Evolutionary conservation across 2,113 vertebrate species (phyloP).

Genomic region (Hassar affinis): DNA sequence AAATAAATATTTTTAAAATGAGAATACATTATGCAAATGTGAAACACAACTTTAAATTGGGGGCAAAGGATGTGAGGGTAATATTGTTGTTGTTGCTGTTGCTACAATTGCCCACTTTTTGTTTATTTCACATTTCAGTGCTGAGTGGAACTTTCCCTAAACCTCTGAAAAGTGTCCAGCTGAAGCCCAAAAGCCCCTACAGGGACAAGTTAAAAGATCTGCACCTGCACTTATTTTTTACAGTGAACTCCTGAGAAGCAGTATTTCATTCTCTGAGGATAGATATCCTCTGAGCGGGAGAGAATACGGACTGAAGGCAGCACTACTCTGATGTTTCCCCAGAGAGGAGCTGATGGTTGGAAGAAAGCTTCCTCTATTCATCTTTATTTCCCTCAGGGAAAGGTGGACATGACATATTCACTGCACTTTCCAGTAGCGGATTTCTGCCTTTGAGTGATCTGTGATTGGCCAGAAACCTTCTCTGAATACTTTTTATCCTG

Average conservation of each 20-base stretch:
- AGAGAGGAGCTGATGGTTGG: slow-evolving; percentile 52
- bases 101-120: not conserved
- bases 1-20: not conserved
- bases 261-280: slow-evolving; percentile 56
- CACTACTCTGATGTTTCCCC: slow-evolving; percentile 36
- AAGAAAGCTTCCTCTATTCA: slow-evolving; percentile 48
- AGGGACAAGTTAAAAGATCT: not conserved
- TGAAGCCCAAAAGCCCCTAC: not conserved
- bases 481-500: not conserved
- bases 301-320: slow-evolving; percentile 63
- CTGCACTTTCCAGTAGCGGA: not conserved
- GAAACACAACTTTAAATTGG: not conserved
- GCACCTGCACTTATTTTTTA: slow-evolving; percentile 41
- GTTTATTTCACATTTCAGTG: not conserved
- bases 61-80: no score
- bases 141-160: not conserved
- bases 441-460: slow-evolving; percentile 11
- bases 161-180: slow-evolving; percentile 19
- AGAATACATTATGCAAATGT: not conserved
- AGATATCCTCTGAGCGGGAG: slow-evolving; percentile 56
- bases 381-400: slow-evolving; percentile 38
- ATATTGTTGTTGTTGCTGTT: no score
- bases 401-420: slow-evolving; percentile 24
- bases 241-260: slow-evolving; percentile 45
- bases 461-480: not conserved